These are phyloP conservation scores for Chymomyza amoena DNA, from an alignment of 2,888 invertebrate genomes.

Conservation along the genomic window DNA sequence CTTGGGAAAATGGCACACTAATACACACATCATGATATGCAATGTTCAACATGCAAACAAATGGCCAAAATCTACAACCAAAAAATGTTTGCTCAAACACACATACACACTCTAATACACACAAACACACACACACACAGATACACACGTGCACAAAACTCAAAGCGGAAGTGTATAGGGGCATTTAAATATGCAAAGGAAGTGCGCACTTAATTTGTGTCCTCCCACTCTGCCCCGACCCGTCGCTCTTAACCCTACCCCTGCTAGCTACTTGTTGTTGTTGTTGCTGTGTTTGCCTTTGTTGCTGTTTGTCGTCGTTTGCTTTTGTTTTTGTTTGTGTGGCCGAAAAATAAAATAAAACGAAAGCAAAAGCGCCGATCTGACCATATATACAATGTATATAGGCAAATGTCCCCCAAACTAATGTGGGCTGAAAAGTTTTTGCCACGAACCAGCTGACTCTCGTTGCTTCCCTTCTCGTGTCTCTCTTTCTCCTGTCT, in stretches of 20 bases:
- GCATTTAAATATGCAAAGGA: conserved; percentile 73
- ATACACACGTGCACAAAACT: conserved; percentile 17
- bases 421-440: conserved; percentile 68
- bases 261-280: conserved; percentile 8
- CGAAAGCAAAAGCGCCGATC: conserved; percentile 41
- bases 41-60: conserved; percentile 68
- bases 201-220: conserved; percentile 72
- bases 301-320: conserved; percentile 34
- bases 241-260: not conserved
- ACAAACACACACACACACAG: conserved; percentile 2
- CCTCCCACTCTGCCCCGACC: conserved; percentile 41
- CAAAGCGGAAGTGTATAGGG: conserved; percentile 69
- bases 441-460: conserved; percentile 59
- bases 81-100: conserved; percentile 56
- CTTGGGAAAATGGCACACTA: conserved; percentile 7
- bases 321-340: conserved; percentile 45
- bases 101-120: not conserved
- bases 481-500: not conserved
- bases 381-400: conserved; percentile 51
- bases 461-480: conserved; percentile 9
- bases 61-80: conserved; percentile 41
- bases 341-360: conserved; percentile 12
- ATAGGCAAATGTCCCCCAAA: conserved; percentile 65
- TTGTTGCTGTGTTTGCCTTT: conserved; percentile 10
- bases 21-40: conserved; percentile 1